These are phyloP conservation scores for Pachypeltis micranthus DNA, from an alignment of 1,140 invertebrate genomes.

Conservation along the genomic window DNA sequence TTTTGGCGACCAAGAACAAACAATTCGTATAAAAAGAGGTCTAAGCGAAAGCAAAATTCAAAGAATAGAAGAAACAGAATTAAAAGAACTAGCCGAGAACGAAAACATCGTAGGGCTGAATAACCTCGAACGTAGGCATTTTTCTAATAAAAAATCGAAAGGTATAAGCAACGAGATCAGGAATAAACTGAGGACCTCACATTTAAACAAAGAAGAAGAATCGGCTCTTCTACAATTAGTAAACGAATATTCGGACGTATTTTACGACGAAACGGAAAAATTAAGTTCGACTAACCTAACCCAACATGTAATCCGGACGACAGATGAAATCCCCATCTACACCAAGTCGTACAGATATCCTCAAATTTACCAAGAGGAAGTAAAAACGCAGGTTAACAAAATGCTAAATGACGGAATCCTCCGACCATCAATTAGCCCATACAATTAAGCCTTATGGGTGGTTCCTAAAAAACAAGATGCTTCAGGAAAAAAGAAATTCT, in stretches of 20 bases:
- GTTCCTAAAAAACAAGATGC: too few relatives aligned
- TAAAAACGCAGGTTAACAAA: constrained; percentile 32
- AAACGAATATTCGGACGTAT: background rate
- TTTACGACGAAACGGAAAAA: background rate
- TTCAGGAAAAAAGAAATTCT: constrained; percentile 22
- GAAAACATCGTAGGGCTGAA: too few relatives aligned
- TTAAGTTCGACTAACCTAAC: constrained; percentile 17
- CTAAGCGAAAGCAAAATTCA: too few relatives aligned
- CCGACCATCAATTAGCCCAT: constrained; percentile 20
- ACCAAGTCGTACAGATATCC: constrained; percentile 32
- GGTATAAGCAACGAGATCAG: too few relatives aligned
- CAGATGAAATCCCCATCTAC: constrained; percentile 24
- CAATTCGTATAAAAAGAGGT: too few relatives aligned
- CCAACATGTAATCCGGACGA: constrained; percentile 29
- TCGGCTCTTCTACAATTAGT: background rate
- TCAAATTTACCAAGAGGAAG: constrained; percentile 30
- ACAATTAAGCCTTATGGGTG: constrained; percentile 18
- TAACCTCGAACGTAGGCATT: too few relatives aligned
- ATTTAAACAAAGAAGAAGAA: background rate
- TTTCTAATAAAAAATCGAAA: too few relatives aligned
- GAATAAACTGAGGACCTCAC: too few relatives aligned
- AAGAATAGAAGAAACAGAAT: too few relatives aligned
- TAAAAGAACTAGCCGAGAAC: too few relatives aligned
- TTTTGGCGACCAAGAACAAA: too few relatives aligned
- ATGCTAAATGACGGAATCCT: too few relatives aligned